Evolutionary conservation across 2,113 vertebrate species (phyloP), one percentile per base, ranked within the genome.

Genomic region (Athene noctua): DNA sequence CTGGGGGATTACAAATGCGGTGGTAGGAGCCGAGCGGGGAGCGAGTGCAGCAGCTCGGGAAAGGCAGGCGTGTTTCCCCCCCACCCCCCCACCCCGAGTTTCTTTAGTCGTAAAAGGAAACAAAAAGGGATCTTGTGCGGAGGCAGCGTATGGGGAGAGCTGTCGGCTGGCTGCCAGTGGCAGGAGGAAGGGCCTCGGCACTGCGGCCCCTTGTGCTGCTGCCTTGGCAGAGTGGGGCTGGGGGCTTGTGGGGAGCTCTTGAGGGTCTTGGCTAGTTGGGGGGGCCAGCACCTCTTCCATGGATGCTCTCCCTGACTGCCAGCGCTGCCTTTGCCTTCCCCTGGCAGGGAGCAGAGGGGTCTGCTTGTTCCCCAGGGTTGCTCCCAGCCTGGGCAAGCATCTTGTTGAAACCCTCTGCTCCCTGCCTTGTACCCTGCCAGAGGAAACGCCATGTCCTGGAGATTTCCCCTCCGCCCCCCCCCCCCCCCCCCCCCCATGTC

Each of bases 21-120:
- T 7, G 34, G 75, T 83, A 70, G 94, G 94, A 91, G 88, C 86
- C 1, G 84, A 91, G 90, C 5, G 14, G 88, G 68, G 94, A 90
- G 71, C 6, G 32, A 83, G 88, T 1, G 8, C 54, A 10, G 94
- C 83, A 58, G 94, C 38, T 27, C 29, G 8, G 88, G 54, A 59
- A 87, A 80, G 88, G 92, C 66, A 75, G 59, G 58, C 11, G 25
- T 29, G 57, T 78, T 57, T 25, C 27, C 61, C 59, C 12, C 47
- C 15, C 17, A 13, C 10, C 16, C 26, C 52, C 70, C 20, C 5
- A 0, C 63, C 86, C 62, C 0, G 61, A 89, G 74, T 88, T 93
- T 91, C 86, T 92, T 72, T 77, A 77, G 86, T 96, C 49, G 57
- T 91, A 94, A 94, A 97, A 96, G 90, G 96, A 92, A 97, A 97